Conservation (phyloP, 2,797 vertebrate genomes). For the Hypotaenidia philippensis region DNA sequence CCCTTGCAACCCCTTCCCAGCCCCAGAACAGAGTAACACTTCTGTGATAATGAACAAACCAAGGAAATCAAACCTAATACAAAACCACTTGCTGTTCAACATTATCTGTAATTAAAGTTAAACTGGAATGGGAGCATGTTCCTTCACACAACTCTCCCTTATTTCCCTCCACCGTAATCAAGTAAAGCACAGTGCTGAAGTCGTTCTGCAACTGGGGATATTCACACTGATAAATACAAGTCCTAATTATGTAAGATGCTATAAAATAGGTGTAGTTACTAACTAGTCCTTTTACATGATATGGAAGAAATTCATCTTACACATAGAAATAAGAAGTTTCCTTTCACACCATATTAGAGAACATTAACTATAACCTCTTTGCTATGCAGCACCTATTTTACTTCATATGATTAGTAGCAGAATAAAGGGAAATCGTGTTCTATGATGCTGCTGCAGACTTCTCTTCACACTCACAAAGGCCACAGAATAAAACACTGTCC, state of each 20-base stretch:
- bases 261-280: neutral
- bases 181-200: neutral
- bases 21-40: neutral
- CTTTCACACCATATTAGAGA: neutral
- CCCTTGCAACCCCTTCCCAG: neutral
- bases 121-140: slow-evolving; percentile 29
- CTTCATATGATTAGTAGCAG: neutral
- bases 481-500: rapidly evolving
- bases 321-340: neutral
- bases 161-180: neutral
- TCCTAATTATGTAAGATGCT: neutral
- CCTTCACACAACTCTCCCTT: neutral
- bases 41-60: neutral
- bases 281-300: neutral
- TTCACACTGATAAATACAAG: neutral
- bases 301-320: neutral
- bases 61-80: slow-evolving; percentile 26
- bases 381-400: neutral
- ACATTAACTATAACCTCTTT: neutral
- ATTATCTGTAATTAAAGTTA: slow-evolving; percentile 48
- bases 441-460: neutral
- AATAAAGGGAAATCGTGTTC: neutral
- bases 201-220: neutral
- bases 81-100: neutral
- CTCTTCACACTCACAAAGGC: neutral